Evolutionary conservation across 2,113 vertebrate genomes (phyloP).

Genomic region (Pangasianodon gigas): DNA sequence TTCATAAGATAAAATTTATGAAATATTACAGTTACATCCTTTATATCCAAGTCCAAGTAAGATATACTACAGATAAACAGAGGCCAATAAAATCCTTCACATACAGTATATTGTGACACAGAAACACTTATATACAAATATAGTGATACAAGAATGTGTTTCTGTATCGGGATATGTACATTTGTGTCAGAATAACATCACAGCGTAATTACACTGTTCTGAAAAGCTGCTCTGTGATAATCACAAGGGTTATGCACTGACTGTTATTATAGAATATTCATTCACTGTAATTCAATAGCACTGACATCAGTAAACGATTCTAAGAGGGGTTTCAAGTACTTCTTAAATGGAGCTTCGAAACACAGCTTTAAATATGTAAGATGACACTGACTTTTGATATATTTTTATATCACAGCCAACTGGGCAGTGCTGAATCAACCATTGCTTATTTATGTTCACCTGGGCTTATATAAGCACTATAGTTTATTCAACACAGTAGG

Average conservation of each 20-base stretch:
- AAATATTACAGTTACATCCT: neutral
- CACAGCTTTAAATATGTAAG: neutral
- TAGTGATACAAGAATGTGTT: neutral
- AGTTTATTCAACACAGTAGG: neutral
- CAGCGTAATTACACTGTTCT: neutral
- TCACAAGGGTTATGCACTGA: neutral
- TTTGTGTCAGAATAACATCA: neutral
- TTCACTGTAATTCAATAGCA: neutral
- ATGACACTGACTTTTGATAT: neutral
- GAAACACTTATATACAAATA: no score
- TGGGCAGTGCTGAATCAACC: neutral
- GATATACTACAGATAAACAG: neutral
- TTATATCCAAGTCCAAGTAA: neutral
- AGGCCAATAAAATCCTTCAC: neutral
- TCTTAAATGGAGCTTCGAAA: neutral
- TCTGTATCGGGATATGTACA: neutral
- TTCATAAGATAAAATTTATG: neutral
- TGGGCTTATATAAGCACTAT: neutral
- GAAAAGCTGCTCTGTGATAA: neutral
- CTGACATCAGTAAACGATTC: neutral
- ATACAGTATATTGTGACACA: neutral
- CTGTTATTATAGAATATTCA: neutral
- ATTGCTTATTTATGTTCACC: neutral
- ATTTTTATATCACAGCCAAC: neutral
- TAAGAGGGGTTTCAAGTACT: neutral